Evolutionary conservation across 2,888 invertebrate genomes (phyloP).

Genomic region (Saturnia japonica): DNA sequence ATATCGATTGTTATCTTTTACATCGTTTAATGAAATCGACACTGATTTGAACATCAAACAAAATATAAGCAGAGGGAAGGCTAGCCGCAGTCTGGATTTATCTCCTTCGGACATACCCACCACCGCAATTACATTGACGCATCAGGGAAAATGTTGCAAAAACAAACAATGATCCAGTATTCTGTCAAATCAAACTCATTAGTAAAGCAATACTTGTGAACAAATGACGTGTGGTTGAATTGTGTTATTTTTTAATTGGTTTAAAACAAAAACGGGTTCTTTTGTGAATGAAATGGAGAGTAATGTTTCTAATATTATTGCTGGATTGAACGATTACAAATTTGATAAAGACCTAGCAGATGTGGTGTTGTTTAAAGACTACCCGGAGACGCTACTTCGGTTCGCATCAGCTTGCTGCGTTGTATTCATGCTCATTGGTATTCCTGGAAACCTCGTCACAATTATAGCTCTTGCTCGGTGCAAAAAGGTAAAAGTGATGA

Average conservation of each 20-base stretch:
- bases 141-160: constrained; percentile 62
- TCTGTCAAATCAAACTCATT: constrained; percentile 53
- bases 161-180: constrained; percentile 43
- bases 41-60: neutral
- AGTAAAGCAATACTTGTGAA: constrained; percentile 51
- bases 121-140: constrained; percentile 56
- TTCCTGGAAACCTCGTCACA: constrained; percentile 90
- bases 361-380: constrained; percentile 83
- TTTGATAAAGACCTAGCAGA: constrained; percentile 56
- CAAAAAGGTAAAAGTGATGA: constrained; percentile 83
- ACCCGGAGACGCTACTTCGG: constrained; percentile 84
- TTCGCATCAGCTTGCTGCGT: constrained; percentile 87
- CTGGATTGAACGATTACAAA: constrained; percentile 46
- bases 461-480: constrained; percentile 88
- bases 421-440: constrained; percentile 88
- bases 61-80: constrained; percentile 10
- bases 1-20: neutral
- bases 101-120: constrained; percentile 52
- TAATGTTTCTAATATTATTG: constrained; percentile 31
- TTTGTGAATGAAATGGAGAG: constrained; percentile 5
- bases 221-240: constrained; percentile 38
- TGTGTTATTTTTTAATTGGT: constrained; percentile 26
- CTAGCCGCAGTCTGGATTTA: constrained; percentile 34
- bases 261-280: constrained; percentile 37
- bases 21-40: neutral